Percentiles rank a stretch among this genome's conserved stretches.
Evolutionary conservation across 2,113 vertebrate species (phyloP).

Genomic region (Hemichromis elongatus): DNA sequence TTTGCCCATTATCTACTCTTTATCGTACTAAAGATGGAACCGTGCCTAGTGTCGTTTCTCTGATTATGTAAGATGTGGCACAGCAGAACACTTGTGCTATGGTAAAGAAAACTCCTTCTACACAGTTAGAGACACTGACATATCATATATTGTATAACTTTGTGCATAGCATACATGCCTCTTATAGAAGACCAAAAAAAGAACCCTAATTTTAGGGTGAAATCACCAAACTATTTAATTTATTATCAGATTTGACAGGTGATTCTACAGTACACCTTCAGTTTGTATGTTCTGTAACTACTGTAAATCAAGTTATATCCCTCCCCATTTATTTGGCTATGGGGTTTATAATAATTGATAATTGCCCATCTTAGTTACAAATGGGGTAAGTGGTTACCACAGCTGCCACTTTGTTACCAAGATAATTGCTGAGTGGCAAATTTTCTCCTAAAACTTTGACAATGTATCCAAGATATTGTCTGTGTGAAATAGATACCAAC

Average conservation of each 20-base stretch:
- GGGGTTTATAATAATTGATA: neutral
- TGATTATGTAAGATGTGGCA: neutral
- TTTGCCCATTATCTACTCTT: fast-evolving
- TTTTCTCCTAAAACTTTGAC: neutral
- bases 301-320: neutral
- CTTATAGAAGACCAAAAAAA: neutral
- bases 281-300: neutral
- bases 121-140: neutral
- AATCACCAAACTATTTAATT: neutral
- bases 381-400: fast-evolving
- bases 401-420: neutral
- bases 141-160: neutral
- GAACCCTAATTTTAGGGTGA: neutral
- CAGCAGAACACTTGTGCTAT: neutral
- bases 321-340: neutral
- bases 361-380: neutral
- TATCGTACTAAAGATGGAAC: neutral
- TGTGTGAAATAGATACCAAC: neutral
- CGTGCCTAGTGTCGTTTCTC: neutral
- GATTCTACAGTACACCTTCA: too few species aligned
- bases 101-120: neutral
- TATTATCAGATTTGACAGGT: neutral
- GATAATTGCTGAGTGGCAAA: neutral
- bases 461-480: neutral
- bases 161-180: neutral